Conservation (phyloP, 2,888 invertebrate species). For the Ophioninae sp. region DNA sequence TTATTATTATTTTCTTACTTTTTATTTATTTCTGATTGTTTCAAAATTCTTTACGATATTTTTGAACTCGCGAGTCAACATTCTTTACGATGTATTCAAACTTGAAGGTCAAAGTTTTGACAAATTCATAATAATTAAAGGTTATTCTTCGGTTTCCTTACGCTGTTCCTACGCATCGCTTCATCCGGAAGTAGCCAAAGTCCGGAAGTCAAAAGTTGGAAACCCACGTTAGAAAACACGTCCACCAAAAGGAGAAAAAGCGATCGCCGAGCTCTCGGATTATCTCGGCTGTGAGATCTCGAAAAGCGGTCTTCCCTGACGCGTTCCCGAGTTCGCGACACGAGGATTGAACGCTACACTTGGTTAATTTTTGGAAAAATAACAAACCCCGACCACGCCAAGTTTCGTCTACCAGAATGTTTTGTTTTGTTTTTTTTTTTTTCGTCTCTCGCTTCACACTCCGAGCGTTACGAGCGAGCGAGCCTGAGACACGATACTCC, state of each 20-base stretch:
- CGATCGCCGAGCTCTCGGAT: conserved; percentile 31
- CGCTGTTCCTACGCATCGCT: too few relatives aligned
- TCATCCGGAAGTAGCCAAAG: too few relatives aligned
- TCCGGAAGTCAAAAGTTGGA: too few relatives aligned
- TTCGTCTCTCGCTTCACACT: conserved; percentile 9
- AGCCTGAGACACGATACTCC: conserved; percentile 35
- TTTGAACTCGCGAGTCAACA: too few relatives aligned
- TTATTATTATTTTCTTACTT: too few relatives aligned
- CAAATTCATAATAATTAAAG: background rate
- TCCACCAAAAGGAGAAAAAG: background rate
- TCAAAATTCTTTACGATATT: too few relatives aligned
- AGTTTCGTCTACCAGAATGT: background rate
- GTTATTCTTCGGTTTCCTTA: conserved; percentile 11
- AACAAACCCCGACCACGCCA: conserved; percentile 32
- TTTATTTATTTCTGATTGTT: too few relatives aligned
- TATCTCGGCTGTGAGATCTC: conserved; percentile 58
- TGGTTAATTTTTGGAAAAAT: conserved; percentile 59
- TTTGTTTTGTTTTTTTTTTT: conserved; percentile 1
- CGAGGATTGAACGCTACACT: conserved; percentile 7
- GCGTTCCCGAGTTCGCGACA: conserved; percentile 41
- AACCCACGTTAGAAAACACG: background rate
- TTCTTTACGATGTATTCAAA: too few relatives aligned
- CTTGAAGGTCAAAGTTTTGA: background rate
- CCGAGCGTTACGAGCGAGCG: background rate
- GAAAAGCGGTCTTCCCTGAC: conserved; percentile 47